A percentile compares a stretch with the other conserved stretches of the same genome.
These are phyloP conservation scores for Caenorhabditis plicata DNA, from an alignment of 2,888 invertebrate species.

Conservation along the genomic window DNA sequence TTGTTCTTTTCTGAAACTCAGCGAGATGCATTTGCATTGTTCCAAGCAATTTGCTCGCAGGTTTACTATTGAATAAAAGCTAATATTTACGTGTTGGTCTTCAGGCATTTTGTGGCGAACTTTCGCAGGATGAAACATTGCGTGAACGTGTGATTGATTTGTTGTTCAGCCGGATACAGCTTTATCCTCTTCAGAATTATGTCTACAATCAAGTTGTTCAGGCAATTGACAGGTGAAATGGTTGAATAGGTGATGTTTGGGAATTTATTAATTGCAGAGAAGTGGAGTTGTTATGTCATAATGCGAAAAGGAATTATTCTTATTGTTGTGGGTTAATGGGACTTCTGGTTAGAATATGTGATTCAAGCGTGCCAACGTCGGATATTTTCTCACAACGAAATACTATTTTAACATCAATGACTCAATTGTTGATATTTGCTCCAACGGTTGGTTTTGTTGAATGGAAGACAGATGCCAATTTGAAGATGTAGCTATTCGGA, in stretches of 20 bases:
- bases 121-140: conserved; percentile 56
- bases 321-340: conserved; percentile 62
- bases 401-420: conserved; percentile 51
- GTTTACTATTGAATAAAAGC: no score
- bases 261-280: conserved; percentile 55
- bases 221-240: conserved; percentile 57
- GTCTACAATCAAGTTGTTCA: conserved; percentile 62
- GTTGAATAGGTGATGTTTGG: no score
- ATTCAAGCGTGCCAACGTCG: conserved; percentile 78
- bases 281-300: conserved; percentile 51
- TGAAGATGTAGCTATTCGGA: no score
- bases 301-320: conserved; percentile 61
- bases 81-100: no score
- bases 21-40: conserved; percentile 70
- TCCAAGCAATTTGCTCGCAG: conserved; percentile 85
- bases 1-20: conserved; percentile 66
- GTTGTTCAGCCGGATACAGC: conserved; percentile 62
- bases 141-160: conserved; percentile 63
- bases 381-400: conserved; percentile 66
- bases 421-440: conserved; percentile 61
- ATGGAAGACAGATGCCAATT: no score
- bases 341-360: conserved; percentile 57
- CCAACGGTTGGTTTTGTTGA: no score
- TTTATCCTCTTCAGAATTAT: conserved; percentile 63
- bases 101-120: conserved; percentile 61